Evolutionary conservation across 2,888 invertebrate species (phyloP).

Genomic region (Callosobruchus maculatus): DNA sequence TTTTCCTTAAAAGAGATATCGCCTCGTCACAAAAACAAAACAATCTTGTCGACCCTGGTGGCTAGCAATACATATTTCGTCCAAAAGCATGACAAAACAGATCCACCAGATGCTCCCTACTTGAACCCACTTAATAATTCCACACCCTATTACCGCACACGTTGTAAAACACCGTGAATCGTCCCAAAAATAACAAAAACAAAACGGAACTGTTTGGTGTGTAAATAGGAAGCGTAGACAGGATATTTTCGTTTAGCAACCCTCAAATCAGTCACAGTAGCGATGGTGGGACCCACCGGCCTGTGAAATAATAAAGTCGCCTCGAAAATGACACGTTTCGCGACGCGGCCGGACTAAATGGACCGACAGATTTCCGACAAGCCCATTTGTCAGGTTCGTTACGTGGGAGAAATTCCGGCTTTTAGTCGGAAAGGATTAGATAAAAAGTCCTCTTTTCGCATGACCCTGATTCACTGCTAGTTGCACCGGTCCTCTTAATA

Average conservation of each 20-base stretch:
- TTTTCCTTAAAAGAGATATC: too few relatives aligned
- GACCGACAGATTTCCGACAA: not conserved
- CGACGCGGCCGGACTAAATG: not conserved
- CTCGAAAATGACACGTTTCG: not conserved
- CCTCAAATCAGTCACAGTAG: not conserved
- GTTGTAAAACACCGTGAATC: not conserved
- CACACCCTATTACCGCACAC: not conserved
- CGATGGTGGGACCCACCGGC: not conserved
- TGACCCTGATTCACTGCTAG: too few relatives aligned
- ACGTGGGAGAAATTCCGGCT: not conserved
- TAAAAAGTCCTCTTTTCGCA: too few relatives aligned
- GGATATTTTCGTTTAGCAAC: constrained; percentile 15
- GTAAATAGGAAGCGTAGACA: constrained; percentile 15
- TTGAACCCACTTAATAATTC: not conserved
- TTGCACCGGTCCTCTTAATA: too few relatives aligned
- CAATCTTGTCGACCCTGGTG: too few relatives aligned
- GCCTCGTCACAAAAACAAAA: too few relatives aligned
- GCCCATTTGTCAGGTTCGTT: not conserved
- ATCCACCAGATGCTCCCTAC: not conserved
- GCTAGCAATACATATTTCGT: not conserved
- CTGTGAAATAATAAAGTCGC: not conserved
- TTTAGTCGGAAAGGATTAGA: too few relatives aligned
- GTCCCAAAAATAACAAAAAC: not conserved
- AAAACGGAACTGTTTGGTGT: constrained; percentile 10
- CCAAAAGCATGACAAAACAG: not conserved